Conservation (phyloP, 2,113 vertebrate genomes). For the Anolis carolinensis region DNA sequence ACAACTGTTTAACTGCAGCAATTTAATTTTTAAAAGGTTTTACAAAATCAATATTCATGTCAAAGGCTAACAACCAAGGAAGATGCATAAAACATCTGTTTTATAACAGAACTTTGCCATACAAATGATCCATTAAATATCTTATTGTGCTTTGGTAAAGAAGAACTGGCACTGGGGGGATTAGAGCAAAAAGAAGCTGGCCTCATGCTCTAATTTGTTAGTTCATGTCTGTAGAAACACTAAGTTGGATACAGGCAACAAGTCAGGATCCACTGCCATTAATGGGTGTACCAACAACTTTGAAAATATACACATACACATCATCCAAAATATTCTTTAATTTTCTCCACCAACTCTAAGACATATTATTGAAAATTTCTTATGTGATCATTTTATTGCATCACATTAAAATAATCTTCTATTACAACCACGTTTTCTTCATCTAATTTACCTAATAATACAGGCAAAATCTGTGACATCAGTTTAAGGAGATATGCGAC, state of each 20-base stretch:
- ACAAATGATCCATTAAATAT: background rate
- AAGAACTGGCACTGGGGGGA: background rate
- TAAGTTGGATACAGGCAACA: background rate
- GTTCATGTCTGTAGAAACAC: background rate
- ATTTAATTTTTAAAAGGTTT: background rate
- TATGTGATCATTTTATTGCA: slow-evolving; percentile 39
- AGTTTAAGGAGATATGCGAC: slow-evolving; percentile 45
- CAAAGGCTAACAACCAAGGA: background rate
- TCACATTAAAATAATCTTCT: slow-evolving; percentile 54
- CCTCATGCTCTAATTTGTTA: background rate
- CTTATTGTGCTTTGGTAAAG: background rate
- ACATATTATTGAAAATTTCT: slow-evolving; percentile 55
- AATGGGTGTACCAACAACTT: background rate
- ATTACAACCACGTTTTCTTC: slow-evolving; percentile 39
- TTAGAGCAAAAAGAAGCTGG: background rate
- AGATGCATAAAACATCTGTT: background rate
- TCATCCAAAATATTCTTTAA: background rate
- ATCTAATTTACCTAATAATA: slow-evolving; percentile 43
- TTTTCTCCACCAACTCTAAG: slow-evolving; percentile 36
- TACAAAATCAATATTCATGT: background rate
- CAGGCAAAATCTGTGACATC: slow-evolving; percentile 49
- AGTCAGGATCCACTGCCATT: background rate
- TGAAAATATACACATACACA: slow-evolving; percentile 4
- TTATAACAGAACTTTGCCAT: background rate
- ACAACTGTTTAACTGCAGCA: background rate